Conservation (phyloP, 2,888 invertebrate genomes). For the Eupithecia insigniata region DNA sequence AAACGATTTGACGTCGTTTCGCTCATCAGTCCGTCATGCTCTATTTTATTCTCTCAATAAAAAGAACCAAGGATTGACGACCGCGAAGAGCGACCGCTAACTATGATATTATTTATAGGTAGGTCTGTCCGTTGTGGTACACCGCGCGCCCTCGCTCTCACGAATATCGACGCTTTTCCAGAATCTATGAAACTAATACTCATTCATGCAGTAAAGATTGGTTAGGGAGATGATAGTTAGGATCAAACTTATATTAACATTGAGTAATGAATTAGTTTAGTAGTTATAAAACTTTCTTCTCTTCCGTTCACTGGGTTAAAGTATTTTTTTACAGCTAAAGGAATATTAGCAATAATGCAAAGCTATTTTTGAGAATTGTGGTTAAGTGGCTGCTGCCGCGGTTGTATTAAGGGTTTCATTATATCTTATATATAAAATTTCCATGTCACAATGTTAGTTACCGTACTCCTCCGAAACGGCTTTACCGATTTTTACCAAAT, state of each 20-base stretch:
- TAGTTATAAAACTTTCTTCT: not conserved
- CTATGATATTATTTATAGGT: slow-evolving; percentile 28
- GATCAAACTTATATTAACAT: not conserved
- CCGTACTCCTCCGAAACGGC: too few species aligned
- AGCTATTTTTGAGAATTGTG: too few species aligned
- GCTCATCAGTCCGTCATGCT: slow-evolving; percentile 35
- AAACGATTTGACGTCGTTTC: slow-evolving; percentile 32
- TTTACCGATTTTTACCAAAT: too few species aligned
- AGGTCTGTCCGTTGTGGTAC: slow-evolving; percentile 44
- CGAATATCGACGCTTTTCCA: slow-evolving; percentile 54
- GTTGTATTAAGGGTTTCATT: not conserved
- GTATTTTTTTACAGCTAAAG: too few species aligned
- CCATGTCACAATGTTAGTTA: too few species aligned
- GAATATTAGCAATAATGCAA: too few species aligned
- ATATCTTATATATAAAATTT: too few species aligned
- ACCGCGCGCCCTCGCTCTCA: slow-evolving; percentile 52
- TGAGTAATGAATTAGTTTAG: too few species aligned
- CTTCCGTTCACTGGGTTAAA: too few species aligned
- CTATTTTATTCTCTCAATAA: slow-evolving; percentile 31
- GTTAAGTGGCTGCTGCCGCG: not conserved
- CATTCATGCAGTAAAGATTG: slow-evolving; percentile 6
- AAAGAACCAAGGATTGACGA: slow-evolving; percentile 26
- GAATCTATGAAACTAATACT: slow-evolving; percentile 42
- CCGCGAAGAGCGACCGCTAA: slow-evolving; percentile 33
- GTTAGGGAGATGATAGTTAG: not conserved